Percentiles rank a stretch among this genome's conserved stretches.
Conservation (phyloP, 2,888 invertebrate species). For the Eilema griseolum region DNA sequence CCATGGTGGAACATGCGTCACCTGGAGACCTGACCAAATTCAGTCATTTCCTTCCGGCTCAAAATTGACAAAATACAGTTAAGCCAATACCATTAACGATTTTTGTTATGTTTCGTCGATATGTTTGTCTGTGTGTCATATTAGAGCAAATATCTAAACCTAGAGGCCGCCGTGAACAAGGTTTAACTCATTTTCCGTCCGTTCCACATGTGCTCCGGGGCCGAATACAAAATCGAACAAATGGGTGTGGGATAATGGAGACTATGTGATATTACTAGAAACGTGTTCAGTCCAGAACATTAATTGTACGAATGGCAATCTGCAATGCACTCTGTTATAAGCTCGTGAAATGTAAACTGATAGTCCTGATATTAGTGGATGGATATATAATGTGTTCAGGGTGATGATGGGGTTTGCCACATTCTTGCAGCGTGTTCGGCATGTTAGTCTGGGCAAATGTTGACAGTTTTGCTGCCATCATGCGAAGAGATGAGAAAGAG, state of each 20-base stretch:
- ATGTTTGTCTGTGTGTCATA: conserved; percentile 55
- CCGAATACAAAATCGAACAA: conserved; percentile 73
- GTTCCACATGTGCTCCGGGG: conserved; percentile 76
- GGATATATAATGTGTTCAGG: no score
- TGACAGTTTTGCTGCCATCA: no score
- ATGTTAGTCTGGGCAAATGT: no score
- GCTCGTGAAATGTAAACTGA: background rate
- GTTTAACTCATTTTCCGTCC: conserved; percentile 84
- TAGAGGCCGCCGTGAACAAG: conserved; percentile 76
- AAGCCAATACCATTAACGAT: no score
- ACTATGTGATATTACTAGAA: conserved; percentile 64
- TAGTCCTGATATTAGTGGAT: background rate
- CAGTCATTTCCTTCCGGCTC: no score
- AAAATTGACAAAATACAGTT: no score
- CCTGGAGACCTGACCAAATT: no score
- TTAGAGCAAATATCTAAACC: conserved; percentile 73
- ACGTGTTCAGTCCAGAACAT: conserved; percentile 49
- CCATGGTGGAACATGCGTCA: no score
- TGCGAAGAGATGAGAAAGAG: no score
- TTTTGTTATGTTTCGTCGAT: no score
- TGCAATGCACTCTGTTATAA: background rate
- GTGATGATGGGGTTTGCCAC: no score
- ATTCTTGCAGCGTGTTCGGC: no score
- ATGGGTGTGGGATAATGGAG: conserved; percentile 62
- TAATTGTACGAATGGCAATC: background rate